Evolutionary conservation across 2,113 vertebrate genomes (phyloP).

Genomic region (Cyprinodon brontotheroides): DNA sequence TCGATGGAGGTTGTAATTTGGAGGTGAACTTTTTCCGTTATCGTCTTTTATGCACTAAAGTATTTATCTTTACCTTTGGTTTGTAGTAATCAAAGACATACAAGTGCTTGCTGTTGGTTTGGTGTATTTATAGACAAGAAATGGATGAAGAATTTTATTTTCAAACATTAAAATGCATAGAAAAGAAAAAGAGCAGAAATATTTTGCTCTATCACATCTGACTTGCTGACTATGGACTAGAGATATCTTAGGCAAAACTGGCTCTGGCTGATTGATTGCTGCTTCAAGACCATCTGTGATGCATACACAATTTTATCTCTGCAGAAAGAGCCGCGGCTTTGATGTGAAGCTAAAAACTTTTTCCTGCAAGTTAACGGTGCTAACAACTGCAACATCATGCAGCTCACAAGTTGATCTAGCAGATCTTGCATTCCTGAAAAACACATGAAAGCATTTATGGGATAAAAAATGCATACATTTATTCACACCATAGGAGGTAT

Average conservation of each 20-base stretch:
- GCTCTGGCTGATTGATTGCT: not conserved
- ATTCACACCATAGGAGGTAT: too few species aligned
- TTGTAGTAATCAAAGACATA: not conserved
- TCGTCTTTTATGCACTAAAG: too few species aligned
- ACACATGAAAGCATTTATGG: too few species aligned
- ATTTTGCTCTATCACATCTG: not conserved
- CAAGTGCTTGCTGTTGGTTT: not conserved
- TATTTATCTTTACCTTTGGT: not conserved
- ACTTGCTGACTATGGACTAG: not conserved
- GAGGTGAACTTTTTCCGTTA: not conserved
- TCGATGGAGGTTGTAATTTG: not conserved
- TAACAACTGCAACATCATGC: not conserved
- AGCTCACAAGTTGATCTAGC: not conserved
- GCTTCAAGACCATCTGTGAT: not conserved
- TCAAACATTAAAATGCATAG: not conserved
- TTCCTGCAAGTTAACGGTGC: not conserved
- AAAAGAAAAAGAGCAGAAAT: too few species aligned
- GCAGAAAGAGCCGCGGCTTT: not conserved
- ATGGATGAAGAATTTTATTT: not conserved
- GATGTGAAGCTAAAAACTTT: not conserved
- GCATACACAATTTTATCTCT: not conserved
- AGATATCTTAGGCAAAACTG: not conserved
- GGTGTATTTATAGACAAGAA: not conserved
- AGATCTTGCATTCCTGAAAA: slow-evolving; percentile 10
- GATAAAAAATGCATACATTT: too few species aligned